Evolutionary conservation across 2,797 vertebrate genomes (phyloP).

Genomic region (Crenuchus spilurus): DNA sequence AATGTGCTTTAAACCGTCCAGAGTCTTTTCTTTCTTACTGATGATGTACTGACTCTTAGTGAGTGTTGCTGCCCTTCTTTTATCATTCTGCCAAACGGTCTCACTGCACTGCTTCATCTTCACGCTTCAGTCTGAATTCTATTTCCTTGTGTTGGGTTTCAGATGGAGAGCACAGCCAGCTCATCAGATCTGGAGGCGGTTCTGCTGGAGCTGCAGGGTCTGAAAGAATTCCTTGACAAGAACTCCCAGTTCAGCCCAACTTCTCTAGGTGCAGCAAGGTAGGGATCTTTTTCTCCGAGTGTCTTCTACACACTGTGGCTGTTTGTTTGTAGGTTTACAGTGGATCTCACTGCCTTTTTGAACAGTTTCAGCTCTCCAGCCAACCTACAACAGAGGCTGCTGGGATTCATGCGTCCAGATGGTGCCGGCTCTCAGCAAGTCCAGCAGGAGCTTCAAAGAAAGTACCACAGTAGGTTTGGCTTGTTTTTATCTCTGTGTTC

Average conservation of each 20-base stretch:
- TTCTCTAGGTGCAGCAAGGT: slow-evolving; percentile 88
- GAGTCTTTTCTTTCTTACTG: too few species aligned
- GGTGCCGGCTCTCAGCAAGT: slow-evolving; percentile 91
- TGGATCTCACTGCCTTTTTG: background rate
- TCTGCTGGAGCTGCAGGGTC: slow-evolving; percentile 85
- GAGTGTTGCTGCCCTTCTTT: too few species aligned
- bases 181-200: slow-evolving; percentile 83
- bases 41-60: too few species aligned
- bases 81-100: too few species aligned
- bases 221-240: slow-evolving; percentile 93
- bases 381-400: slow-evolving; percentile 91
- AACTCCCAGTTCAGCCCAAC: slow-evolving; percentile 94
- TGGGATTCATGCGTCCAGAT: slow-evolving; percentile 91
- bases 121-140: too few species aligned
- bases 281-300: slow-evolving; percentile 45
- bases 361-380: slow-evolving; percentile 82
- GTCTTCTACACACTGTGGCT: slow-evolving; percentile 22
- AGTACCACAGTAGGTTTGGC: slow-evolving; percentile 86
- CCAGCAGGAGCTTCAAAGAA: slow-evolving; percentile 96
- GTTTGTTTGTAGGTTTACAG: background rate
- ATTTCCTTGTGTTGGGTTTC: background rate
- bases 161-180: slow-evolving; percentile 90
- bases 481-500: background rate
- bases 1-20: too few species aligned
- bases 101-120: too few species aligned